Evolutionary conservation across 2,888 invertebrate genomes (phyloP).

Genomic region (Sicus ferrugineus): DNA sequence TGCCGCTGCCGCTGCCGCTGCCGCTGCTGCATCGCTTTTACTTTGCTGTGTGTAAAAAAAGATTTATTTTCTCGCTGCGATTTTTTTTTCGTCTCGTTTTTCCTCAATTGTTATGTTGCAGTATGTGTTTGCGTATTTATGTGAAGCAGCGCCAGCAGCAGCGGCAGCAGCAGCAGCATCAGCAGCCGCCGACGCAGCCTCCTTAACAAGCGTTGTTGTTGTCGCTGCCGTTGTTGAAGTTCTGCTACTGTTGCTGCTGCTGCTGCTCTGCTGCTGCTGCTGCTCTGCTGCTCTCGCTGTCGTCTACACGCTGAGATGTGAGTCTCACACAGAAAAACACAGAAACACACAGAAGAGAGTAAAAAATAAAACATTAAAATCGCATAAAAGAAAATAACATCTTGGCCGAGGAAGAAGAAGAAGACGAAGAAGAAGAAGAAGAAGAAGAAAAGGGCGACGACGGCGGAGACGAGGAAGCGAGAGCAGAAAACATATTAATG

Average conservation of each 20-base stretch:
- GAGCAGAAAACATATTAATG: conserved; percentile 31
- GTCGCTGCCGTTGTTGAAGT: conserved; percentile 17
- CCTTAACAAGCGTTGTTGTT: too few relatives aligned
- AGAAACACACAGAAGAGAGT: neutral
- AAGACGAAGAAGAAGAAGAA: conserved; percentile 9
- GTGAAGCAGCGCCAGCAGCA: too few relatives aligned
- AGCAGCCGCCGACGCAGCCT: too few relatives aligned
- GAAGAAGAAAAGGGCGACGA: neutral
- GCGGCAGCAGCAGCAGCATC: too few relatives aligned
- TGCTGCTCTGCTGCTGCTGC: conserved; percentile 2
- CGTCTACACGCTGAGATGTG: too few relatives aligned
- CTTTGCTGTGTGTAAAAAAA: conserved; percentile 41
- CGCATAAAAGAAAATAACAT: conserved; percentile 45
- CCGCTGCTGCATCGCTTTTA: conserved; percentile 50
- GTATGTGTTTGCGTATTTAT: neutral
- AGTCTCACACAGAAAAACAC: conserved; percentile 41
- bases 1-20: neutral
- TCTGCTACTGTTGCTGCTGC: neutral
- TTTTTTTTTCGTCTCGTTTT: conserved; percentile 27
- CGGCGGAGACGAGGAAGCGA: conserved; percentile 21
- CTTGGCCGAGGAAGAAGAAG: conserved; percentile 21
- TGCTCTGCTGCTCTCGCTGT: neutral
- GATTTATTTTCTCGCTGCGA: conserved; percentile 31
- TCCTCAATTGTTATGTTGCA: conserved; percentile 14
- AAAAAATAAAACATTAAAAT: neutral